A percentile compares a stretch with the other conserved stretches of the same genome.
These are phyloP conservation scores for Pseudoips prasinana DNA, from an alignment of 2,888 invertebrate genomes.

Conservation along the genomic window DNA sequence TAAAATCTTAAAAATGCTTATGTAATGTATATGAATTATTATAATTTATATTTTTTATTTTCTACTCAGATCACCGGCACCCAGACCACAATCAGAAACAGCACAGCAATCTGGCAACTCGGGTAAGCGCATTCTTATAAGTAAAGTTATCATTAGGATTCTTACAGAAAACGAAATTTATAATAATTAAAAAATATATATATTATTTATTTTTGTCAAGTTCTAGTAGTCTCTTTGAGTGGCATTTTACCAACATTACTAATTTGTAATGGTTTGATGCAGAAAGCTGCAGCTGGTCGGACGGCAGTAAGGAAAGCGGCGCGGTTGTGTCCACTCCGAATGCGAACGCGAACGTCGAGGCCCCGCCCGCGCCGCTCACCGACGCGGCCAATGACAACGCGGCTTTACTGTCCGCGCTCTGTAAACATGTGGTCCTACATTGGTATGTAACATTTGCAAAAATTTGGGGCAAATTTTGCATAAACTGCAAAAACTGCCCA, in stretches of 20 bases:
- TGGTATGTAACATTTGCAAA: conserved; percentile 32
- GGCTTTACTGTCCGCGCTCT: conserved; percentile 59
- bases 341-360: conserved; percentile 21
- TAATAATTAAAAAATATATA: too few species aligned
- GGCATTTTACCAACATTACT: too few species aligned
- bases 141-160: too few species aligned
- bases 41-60: too few species aligned
- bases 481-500: too few species aligned
- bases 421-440: conserved; percentile 70
- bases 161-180: too few species aligned
- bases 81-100: conserved; percentile 59
- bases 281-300: conserved; percentile 72
- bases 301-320: conserved; percentile 60
- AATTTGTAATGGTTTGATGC: neutral
- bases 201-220: too few species aligned
- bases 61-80: conserved; percentile 53
- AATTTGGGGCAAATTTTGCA: neutral
- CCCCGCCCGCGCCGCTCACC: conserved; percentile 30
- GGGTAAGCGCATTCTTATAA: too few species aligned
- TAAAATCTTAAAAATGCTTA: too few species aligned
- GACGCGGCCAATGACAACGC: conserved; percentile 65
- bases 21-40: too few species aligned
- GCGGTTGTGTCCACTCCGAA: conserved; percentile 24
- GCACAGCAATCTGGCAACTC: conserved; percentile 62
- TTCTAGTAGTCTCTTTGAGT: too few species aligned